Evolutionary conservation across 1,140 invertebrate species (phyloP).

Genomic region (Melipona quadrifasciata): DNA sequence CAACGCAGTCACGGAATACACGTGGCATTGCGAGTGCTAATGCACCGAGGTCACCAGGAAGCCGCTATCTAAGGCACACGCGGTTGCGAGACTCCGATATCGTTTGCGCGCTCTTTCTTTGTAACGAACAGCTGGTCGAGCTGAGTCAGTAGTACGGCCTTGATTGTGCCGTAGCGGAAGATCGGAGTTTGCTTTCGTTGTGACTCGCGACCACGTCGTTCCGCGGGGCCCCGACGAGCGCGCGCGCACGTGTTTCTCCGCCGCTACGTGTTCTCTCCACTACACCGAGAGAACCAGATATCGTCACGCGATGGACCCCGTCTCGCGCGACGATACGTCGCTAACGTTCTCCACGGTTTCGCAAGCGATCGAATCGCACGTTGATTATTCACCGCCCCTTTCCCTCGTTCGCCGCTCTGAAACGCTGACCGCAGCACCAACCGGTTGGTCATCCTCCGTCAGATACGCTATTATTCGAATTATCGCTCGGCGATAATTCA

Average conservation of each 20-base stretch:
- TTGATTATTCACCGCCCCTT: too few species aligned
- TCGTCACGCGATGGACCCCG: not conserved
- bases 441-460: not conserved
- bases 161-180: conserved; percentile 60
- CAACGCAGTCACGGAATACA: conserved; percentile 24
- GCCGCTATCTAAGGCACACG: conserved; percentile 73
- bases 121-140: conserved; percentile 75
- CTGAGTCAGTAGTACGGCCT: conserved; percentile 74
- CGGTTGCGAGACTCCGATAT: conserved; percentile 66
- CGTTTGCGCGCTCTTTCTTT: conserved; percentile 64
- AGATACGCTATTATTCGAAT: conserved; percentile 33
- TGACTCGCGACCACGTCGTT: not conserved
- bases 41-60: conserved; percentile 79
- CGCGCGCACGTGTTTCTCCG: conserved; percentile 10
- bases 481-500: conserved; percentile 28
- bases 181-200: conserved; percentile 29
- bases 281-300: not conserved
- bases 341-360: not conserved
- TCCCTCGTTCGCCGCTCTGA: too few species aligned
- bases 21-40: conserved; percentile 60
- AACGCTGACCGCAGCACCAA: too few species aligned
- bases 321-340: not conserved
- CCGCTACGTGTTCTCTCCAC: not conserved
- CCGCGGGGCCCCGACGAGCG: not conserved
- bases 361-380: not conserved